Conservation (phyloP, 2,888 invertebrate species). For the Dicyrtomina minuta region DNA sequence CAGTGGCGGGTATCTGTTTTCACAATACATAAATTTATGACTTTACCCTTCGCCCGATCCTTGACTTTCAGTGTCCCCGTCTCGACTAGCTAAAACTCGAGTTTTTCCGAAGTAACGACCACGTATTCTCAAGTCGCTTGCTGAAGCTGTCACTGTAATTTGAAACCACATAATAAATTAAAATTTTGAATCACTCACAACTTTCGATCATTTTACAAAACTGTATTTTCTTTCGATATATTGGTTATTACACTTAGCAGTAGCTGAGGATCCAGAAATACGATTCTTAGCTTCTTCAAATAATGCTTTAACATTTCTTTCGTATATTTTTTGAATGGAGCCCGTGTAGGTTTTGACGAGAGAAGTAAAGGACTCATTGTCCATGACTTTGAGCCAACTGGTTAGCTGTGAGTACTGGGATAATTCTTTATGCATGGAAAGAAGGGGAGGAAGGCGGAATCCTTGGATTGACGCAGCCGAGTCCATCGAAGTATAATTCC, state of each 20-base stretch:
- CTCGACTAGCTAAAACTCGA: slow-evolving; percentile 50
- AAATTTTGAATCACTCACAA: no score
- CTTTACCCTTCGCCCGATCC: slow-evolving; percentile 53
- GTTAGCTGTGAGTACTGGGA: slow-evolving; percentile 84
- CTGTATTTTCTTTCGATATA: no score
- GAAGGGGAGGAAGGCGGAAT: slow-evolving; percentile 73
- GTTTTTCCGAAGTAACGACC: slow-evolving; percentile 53
- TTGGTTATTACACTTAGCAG: slow-evolving; percentile 44
- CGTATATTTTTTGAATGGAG: slow-evolving; percentile 83
- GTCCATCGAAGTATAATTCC: slow-evolving; percentile 55
- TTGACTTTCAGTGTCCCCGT: slow-evolving; percentile 53
- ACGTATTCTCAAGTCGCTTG: slow-evolving; percentile 47
- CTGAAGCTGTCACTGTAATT: slow-evolving; percentile 40
- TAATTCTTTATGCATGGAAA: slow-evolving; percentile 80
- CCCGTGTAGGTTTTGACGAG: slow-evolving; percentile 78
- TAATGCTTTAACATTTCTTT: slow-evolving; percentile 76
- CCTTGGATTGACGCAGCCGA: slow-evolving; percentile 56
- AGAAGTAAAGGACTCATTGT: slow-evolving; percentile 76
- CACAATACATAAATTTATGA: not conserved
- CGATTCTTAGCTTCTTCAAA: slow-evolving; percentile 72
- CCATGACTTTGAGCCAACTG: slow-evolving; percentile 87
- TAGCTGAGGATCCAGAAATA: slow-evolving; percentile 55
- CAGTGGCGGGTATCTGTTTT: not conserved
- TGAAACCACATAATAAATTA: not conserved
- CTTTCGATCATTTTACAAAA: no score